Evolutionary conservation across 2,113 vertebrate species (phyloP).

Genomic region (Thomomys bottae): DNA sequence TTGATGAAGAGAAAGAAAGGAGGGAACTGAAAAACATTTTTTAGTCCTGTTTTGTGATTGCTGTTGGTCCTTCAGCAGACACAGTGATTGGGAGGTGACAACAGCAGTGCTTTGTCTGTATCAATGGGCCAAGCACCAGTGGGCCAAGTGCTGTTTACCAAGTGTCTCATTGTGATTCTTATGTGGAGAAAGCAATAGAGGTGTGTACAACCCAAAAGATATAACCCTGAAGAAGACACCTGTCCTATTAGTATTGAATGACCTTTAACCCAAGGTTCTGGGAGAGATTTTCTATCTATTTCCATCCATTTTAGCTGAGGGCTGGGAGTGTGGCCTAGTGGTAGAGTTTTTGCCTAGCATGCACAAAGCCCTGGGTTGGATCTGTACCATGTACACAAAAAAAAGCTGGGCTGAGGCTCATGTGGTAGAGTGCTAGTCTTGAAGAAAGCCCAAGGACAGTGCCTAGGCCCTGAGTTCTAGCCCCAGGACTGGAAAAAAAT

Average conservation of each 20-base stretch:
- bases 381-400: too few species aligned
- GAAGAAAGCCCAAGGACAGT: too few species aligned
- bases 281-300: not conserved
- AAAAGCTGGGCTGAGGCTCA: too few species aligned
- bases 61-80: not conserved
- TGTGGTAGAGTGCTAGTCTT: too few species aligned
- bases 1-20: not conserved
- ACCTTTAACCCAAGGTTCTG: slow-evolving; percentile 39
- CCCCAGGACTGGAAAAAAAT: too few species aligned
- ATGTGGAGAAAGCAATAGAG: not conserved
- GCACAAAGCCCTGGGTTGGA: not conserved
- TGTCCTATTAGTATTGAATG: not conserved
- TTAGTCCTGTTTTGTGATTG: not conserved
- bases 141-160: not conserved
- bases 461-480: too few species aligned
- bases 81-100: not conserved
- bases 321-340: too few species aligned
- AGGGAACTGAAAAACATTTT: not conserved
- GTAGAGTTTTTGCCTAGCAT: too few species aligned
- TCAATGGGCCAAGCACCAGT: too few species aligned
- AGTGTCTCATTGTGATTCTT: slow-evolving; percentile 44
- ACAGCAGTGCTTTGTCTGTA: not conserved
- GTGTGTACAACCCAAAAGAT: not conserved
- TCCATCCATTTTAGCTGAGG: too few species aligned
- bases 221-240: not conserved